These are phyloP conservation scores for Coelopa pilipes DNA, from an alignment of 2,888 invertebrate genomes.

Conservation along the genomic window DNA sequence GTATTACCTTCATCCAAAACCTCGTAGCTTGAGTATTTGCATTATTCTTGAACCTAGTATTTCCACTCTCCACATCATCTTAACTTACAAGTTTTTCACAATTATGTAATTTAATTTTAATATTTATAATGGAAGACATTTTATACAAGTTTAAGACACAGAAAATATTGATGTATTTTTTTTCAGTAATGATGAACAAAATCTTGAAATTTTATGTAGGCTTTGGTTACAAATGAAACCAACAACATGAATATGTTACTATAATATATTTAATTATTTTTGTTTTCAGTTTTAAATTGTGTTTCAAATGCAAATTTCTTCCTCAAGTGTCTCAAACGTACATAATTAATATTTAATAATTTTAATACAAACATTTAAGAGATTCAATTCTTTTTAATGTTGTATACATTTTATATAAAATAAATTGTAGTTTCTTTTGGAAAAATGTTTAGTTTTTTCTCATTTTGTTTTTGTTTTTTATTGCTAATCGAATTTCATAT, in stretches of 20 bases:
- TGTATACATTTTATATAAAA: slow-evolving; percentile 34
- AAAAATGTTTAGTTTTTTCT: slow-evolving; percentile 3
- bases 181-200: slow-evolving; percentile 20
- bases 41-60: too few species aligned
- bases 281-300: slow-evolving; percentile 5
- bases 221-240: not conserved
- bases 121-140: slow-evolving; percentile 67
- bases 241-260: not conserved
- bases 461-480: slow-evolving; percentile 16
- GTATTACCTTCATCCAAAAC: too few species aligned
- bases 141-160: slow-evolving; percentile 68
- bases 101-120: slow-evolving; percentile 49
- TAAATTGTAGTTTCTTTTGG: slow-evolving; percentile 18
- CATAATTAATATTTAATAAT: slow-evolving; percentile 39
- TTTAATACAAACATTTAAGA: slow-evolving; percentile 29
- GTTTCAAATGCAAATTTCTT: not conserved
- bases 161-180: slow-evolving; percentile 63
- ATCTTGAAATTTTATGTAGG: not conserved
- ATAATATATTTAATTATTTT: slow-evolving; percentile 18
- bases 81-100: too few species aligned
- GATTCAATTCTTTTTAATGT: slow-evolving; percentile 17
- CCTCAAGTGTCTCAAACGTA: slow-evolving; percentile 46
- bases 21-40: too few species aligned
- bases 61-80: too few species aligned
- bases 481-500: slow-evolving; percentile 24